These are phyloP conservation scores for Cephalopterus ornatus DNA, from an alignment of 2,113 vertebrate species.

Conservation along the genomic window DNA sequence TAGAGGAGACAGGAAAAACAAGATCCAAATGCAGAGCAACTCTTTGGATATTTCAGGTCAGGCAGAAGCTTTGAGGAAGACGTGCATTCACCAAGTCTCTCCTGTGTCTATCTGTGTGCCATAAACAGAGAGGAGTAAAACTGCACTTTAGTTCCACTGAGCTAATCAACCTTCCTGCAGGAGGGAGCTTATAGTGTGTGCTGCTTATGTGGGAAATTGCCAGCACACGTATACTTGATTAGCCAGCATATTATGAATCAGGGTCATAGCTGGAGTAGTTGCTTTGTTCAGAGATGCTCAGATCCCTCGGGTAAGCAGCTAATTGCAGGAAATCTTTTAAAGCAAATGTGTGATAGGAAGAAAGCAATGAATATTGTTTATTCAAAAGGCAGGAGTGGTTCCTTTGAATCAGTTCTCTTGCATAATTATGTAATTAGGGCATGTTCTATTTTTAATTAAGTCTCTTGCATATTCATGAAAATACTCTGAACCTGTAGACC, in stretches of 20 bases:
- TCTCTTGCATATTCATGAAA: constrained; percentile 49
- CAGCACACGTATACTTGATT: not conserved
- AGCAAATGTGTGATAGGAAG: constrained; percentile 49
- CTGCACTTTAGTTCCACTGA: not conserved
- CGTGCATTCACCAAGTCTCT: not conserved
- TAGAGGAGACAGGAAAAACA: constrained; percentile 17
- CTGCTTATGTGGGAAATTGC: constrained; percentile 31
- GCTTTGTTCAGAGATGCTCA: constrained; percentile 48
- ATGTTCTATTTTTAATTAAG: constrained; percentile 65
- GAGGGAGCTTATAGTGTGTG: not conserved
- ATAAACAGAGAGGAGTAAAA: not conserved
- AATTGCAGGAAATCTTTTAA: constrained; percentile 61
- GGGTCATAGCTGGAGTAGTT: constrained; percentile 46
- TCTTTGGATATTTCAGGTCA: not conserved
- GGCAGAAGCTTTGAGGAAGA: not conserved
- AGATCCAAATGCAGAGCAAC: not conserved
- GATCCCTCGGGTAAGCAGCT: constrained; percentile 16
- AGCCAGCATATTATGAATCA: constrained; percentile 21
- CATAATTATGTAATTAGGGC: constrained; percentile 57
- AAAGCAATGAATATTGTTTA: constrained; percentile 62
- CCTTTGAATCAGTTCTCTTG: constrained; percentile 46
- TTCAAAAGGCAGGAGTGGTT: constrained; percentile 44
- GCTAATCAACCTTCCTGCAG: constrained; percentile 16
- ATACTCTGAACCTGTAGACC: constrained; percentile 16
- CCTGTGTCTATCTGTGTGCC: not conserved